These are phyloP conservation scores for Knipowitschia caucasica DNA, from an alignment of 2,797 vertebrate species.

Conservation along the genomic window DNA sequence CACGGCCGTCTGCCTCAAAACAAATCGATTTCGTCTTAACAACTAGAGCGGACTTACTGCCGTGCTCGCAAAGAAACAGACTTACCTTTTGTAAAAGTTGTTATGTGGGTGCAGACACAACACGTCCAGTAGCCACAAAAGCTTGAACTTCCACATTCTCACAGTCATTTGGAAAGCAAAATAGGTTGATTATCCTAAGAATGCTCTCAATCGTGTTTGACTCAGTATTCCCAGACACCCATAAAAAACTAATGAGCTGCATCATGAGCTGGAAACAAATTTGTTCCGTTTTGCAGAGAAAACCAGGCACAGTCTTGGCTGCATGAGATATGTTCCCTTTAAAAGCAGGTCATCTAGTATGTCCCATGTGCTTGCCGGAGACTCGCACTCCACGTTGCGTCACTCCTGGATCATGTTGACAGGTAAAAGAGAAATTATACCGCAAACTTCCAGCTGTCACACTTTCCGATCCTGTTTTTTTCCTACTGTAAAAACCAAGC, in stretches of 20 bases:
- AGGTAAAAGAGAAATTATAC: slow-evolving; percentile 41
- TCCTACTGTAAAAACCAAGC: slow-evolving; percentile 12
- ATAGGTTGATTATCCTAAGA: slow-evolving; percentile 21
- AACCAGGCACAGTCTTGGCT: slow-evolving; percentile 38
- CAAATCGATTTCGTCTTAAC: slow-evolving; percentile 12
- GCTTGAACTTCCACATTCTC: slow-evolving; percentile 93
- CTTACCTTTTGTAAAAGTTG: slow-evolving; percentile 91
- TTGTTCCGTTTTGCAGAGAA: slow-evolving; percentile 12
- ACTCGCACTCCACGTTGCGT: slow-evolving; percentile 39
- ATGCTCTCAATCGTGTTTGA: slow-evolving; percentile 14
- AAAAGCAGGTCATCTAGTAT: slow-evolving; percentile 70
- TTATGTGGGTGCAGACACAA: slow-evolving; percentile 91
- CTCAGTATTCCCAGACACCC: slow-evolving; percentile 24
- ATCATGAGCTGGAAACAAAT: too few relatives aligned
- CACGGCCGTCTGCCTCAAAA: slow-evolving; percentile 28
- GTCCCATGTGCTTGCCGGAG: slow-evolving; percentile 49
- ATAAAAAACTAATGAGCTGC: slow-evolving; percentile 24
- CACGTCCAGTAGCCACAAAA: slow-evolving; percentile 98
- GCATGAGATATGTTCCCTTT: slow-evolving; percentile 38
- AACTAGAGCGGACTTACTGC: not conserved
- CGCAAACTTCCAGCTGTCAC: slow-evolving; percentile 34
- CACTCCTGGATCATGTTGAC: slow-evolving; percentile 54
- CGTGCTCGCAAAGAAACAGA: not conserved
- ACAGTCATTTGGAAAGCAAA: slow-evolving; percentile 47
- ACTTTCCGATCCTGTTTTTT: slow-evolving; percentile 43